phyloP scores from a whole-genome alignment of 2,888 invertebrate species.

The Cephonodes hylas region DNA sequence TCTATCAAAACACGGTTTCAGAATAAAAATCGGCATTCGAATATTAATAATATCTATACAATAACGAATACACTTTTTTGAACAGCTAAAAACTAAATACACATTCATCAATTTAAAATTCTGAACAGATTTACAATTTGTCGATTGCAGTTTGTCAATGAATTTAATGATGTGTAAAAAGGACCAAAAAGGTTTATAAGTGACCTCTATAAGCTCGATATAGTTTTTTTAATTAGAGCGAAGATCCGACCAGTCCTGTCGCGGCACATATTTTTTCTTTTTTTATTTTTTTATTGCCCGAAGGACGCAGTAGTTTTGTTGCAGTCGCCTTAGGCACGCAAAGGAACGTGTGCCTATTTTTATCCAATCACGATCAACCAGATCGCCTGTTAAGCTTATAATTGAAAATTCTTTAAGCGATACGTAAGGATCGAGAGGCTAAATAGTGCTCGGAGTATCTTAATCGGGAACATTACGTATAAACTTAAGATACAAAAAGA shows the following conservation, averaged over 20 bases:
- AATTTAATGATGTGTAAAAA: background rate
- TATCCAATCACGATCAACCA: background rate
- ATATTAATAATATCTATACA: no score
- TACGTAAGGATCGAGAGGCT: background rate
- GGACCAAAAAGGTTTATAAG: background rate
- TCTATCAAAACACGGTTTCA: no score
- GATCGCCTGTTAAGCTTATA: background rate
- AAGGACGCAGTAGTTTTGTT: background rate
- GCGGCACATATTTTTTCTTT: background rate
- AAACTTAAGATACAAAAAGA: no score
- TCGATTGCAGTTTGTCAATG: background rate
- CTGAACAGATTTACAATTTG: background rate
- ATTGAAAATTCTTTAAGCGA: background rate
- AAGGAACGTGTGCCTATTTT: slow-evolving; percentile 3
- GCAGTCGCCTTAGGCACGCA: background rate
- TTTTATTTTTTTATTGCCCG: slow-evolving; percentile 11
- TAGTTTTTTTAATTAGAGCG: background rate
- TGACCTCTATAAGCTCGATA: background rate
- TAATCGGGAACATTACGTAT: background rate
- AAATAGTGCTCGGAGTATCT: background rate
- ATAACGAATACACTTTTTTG: no score
- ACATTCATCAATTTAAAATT: no score
- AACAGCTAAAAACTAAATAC: no score
- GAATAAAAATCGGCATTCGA: no score
- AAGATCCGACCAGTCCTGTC: background rate